phyloP scores from a whole-genome alignment of 2,888 invertebrate species.

The Eupsilia transversa region DNA sequence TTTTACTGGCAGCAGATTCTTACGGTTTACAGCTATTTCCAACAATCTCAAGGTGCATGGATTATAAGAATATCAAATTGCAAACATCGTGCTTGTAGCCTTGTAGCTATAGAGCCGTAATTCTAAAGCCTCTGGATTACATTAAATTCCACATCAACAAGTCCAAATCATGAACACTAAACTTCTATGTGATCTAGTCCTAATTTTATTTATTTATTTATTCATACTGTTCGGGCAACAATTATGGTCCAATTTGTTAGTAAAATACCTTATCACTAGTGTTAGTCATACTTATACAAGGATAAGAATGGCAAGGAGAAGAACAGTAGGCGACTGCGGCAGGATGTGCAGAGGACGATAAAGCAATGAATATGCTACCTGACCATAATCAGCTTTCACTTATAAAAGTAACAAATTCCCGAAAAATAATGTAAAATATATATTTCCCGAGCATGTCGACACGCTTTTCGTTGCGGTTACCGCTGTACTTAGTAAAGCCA shows the following conservation, averaged over 20 bases:
- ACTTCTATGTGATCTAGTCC: background rate
- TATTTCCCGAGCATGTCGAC: conserved; percentile 52
- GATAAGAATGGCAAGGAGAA: too few species aligned
- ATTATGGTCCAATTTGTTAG: too few species aligned
- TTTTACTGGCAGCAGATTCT: background rate
- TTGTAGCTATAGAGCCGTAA: background rate
- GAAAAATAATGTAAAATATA: conserved; percentile 23
- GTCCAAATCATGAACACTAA: background rate
- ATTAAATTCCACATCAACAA: background rate
- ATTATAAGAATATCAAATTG: background rate
- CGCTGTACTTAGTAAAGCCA: conserved; percentile 53
- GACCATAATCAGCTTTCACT: too few species aligned
- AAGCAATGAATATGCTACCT: too few species aligned
- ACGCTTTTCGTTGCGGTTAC: conserved; percentile 47
- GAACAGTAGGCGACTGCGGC: too few species aligned
- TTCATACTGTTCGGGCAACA: too few species aligned
- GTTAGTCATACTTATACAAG: too few species aligned
- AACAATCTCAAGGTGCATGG: background rate
- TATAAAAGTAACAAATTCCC: conserved; percentile 14
- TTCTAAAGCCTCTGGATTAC: background rate
- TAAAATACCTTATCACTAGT: too few species aligned
- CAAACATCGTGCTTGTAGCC: background rate
- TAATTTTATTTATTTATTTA: too few species aligned
- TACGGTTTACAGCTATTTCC: background rate
- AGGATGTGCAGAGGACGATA: too few species aligned